These are phyloP conservation scores for Diadegma fenestrale DNA, from an alignment of 2,888 invertebrate species.

Conservation along the genomic window DNA sequence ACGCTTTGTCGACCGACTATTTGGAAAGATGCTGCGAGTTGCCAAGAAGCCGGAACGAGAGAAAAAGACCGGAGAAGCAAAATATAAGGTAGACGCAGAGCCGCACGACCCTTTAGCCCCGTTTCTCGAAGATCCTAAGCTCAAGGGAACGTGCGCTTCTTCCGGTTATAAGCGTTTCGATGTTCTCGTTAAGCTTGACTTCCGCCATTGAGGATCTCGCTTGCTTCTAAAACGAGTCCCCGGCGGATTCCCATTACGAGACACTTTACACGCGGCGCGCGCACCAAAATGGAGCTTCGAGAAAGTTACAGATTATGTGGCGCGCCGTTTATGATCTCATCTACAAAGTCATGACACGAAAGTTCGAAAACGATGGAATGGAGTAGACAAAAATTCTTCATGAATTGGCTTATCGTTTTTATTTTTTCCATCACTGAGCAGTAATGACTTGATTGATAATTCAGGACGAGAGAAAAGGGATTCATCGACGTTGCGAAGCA, in stretches of 20 bases:
- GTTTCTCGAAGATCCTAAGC: constrained; percentile 7
- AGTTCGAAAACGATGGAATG: background rate
- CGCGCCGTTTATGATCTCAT: constrained; percentile 24
- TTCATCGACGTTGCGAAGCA: constrained; percentile 18
- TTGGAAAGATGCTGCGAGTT: constrained; percentile 4
- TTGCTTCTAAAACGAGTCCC: constrained; percentile 8
- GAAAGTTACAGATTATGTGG: constrained; percentile 34
- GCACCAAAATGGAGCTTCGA: background rate
- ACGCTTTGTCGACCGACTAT: constrained; percentile 28
- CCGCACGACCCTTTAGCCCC: constrained; percentile 11
- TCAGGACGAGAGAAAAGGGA: background rate
- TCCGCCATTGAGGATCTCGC: background rate
- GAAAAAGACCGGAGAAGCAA: background rate
- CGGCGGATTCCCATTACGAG: constrained; percentile 30
- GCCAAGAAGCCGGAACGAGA: background rate
- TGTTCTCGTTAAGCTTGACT: constrained; percentile 51
- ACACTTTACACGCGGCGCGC: background rate
- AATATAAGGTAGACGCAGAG: background rate
- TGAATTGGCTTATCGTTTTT: background rate
- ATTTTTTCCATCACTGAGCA: background rate
- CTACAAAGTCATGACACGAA: background rate
- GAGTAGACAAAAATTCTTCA: background rate
- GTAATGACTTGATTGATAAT: constrained; percentile 10
- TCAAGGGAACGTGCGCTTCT: constrained; percentile 44
- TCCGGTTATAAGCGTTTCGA: constrained; percentile 54